Evolutionary conservation across 1,140 invertebrate species (phyloP), one percentile per base, ranked within the genome.

Genomic region (Triops cancriformis): DNA sequence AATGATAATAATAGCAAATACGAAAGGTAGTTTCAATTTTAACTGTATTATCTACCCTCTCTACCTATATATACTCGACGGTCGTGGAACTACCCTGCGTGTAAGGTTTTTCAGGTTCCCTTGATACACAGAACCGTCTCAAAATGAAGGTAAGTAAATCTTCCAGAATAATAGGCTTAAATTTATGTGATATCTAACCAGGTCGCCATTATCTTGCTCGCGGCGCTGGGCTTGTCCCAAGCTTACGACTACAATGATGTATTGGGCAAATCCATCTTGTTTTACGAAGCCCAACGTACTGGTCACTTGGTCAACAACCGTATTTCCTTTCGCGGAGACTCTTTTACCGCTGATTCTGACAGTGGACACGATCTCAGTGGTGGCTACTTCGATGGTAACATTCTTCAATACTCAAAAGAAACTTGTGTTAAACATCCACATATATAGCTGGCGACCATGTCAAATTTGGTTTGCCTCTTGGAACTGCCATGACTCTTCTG

Each of bases 281-380:
- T 86, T 81, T 86, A 85, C 78, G 85, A 85, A 75, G 85, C 84
- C 9, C 85, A 86, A 81, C 73, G 85, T 26, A 84, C 84, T 9
- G 85, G 85, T 9, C 79, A 77, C 73, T 82, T 85, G 42, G 41
- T 80, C 26, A 76, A 79, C 74, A 85, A 86, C 76, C 80, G 82
- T 26, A 82, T 86, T 77, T 79, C 81, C 11, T 85, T 82, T 82
- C 78, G 84, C 51, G 82, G 80, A 6, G 83, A 86, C 79, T 84
- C 84, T 14, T 82, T 83, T 28, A 76, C 85, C 1, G 74, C 81
- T 72, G 85, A 86, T 81, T 82, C 81, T 72, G 79, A 83, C 23
- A 81, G 81, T 51, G 83, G 83, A 1, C 80, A 82, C 72, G 84
- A 85, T 76, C 80, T 86, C 9, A 83, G 81, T 14, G 85, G 85